Percentiles rank a stretch among this genome's conserved stretches.
phyloP scores from a whole-genome alignment of 2,888 invertebrate species.

The Drosophila anceps region DNA sequence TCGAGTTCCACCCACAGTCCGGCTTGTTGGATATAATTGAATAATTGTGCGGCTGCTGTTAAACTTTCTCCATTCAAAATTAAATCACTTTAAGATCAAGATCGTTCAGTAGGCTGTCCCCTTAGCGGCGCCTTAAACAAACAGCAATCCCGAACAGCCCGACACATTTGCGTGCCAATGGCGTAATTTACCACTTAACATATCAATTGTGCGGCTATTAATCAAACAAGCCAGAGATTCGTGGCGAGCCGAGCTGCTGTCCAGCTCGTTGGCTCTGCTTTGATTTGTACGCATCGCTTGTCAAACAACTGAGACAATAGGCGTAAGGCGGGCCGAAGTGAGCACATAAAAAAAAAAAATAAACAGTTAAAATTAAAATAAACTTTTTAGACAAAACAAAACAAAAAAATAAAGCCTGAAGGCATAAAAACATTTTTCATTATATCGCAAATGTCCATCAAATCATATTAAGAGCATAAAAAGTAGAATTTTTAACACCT shows the following conservation, averaged over 20 bases:
- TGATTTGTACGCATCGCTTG: slow-evolving; percentile 81
- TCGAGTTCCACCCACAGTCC: neutral
- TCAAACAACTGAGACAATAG: slow-evolving; percentile 74
- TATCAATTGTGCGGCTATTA: slow-evolving; percentile 81
- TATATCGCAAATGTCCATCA: slow-evolving; percentile 78
- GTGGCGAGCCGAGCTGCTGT: slow-evolving; percentile 23
- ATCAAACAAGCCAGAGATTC: slow-evolving; percentile 69
- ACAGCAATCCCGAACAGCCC: slow-evolving; percentile 16
- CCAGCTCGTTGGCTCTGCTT: slow-evolving; percentile 63
- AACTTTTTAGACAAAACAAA: slow-evolving; percentile 4
- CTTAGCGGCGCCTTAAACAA: slow-evolving; percentile 79
- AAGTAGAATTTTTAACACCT: slow-evolving; percentile 79
- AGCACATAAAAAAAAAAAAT: slow-evolving; percentile 27
- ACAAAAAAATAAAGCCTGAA: slow-evolving; percentile 26
- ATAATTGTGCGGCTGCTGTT: slow-evolving; percentile 60
- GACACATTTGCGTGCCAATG: slow-evolving; percentile 80
- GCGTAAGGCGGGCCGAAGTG: slow-evolving; percentile 29
- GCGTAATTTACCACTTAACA: slow-evolving; percentile 81
- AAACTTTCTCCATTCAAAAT: slow-evolving; percentile 76
- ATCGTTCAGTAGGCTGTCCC: slow-evolving; percentile 47
- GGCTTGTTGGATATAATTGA: slow-evolving; percentile 53
- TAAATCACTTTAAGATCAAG: slow-evolving; percentile 72
- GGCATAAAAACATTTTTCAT: slow-evolving; percentile 43
- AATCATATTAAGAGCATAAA: slow-evolving; percentile 80
- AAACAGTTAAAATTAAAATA: slow-evolving; percentile 13